phyloP scores from a whole-genome alignment of 2,113 vertebrate species.

The Petroica traversi region DNA sequence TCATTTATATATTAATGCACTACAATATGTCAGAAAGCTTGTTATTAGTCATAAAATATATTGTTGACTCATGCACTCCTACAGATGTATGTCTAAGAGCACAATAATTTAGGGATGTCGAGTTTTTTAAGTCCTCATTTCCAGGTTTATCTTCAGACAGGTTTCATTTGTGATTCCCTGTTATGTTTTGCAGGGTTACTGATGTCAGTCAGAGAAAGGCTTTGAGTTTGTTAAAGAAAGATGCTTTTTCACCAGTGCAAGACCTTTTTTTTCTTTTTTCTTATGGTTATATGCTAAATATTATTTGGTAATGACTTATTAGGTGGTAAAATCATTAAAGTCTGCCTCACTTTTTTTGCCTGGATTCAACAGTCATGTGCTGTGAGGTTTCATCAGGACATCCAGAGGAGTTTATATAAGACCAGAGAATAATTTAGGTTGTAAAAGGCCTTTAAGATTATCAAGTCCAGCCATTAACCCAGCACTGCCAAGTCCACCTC shows the following conservation, averaged over 20 bases:
- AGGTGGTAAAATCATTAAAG: neutral
- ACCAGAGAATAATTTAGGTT: neutral
- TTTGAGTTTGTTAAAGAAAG: neutral
- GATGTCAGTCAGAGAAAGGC: neutral
- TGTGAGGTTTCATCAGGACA: neutral
- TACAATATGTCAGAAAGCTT: neutral
- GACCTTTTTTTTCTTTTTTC: neutral
- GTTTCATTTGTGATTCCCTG: neutral
- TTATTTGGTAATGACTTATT: neutral
- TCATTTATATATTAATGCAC: constrained; percentile 6
- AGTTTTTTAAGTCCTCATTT: neutral
- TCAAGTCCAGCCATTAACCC: neutral
- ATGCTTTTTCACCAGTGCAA: neutral
- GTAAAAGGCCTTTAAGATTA: neutral
- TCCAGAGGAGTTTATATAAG: neutral
- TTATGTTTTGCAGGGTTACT: neutral
- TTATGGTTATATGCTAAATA: neutral
- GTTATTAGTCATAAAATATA: constrained; percentile 14
- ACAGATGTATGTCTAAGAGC: neutral
- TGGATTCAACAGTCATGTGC: neutral
- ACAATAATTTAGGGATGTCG: neutral
- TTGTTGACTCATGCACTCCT: constrained; percentile 10
- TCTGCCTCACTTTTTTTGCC: neutral
- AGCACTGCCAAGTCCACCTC: neutral
- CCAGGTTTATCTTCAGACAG: neutral